Base-by-base conservation (phyloP, 2,797 vertebrate species). In the Cheirogaleus major region DNA sequence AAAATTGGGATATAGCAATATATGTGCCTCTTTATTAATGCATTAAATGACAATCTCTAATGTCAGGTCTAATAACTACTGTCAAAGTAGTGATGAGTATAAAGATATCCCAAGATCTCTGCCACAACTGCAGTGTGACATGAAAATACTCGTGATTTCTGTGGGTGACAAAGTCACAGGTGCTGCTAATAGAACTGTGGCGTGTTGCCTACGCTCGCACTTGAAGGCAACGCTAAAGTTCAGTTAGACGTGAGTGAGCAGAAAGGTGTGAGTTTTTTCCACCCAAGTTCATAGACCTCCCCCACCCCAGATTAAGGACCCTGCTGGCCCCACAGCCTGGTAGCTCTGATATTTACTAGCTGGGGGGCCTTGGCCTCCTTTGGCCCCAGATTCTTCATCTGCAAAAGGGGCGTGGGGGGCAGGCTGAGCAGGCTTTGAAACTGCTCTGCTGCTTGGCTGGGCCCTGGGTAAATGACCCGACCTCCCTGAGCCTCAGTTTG, bases 371-470 rank as follows among this genome's bases (percentile, higher is more conserved):
- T 52, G 48, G 25, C 27, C 59, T 76, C n/a, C 69, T 79, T 45
- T 30, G 55, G 48, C 48, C 59, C 63, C 14, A 1, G 22, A 38
- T 59, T 91, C 63, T 76, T 82, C 18, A 57, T 72, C 78, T 55
- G 50, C 18, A 57, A 43, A 72, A 48, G 9, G 38, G 82, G 69
- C 35, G 43, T 41, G 17, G 63, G 57, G 63, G n/a, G 57, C 5
- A 9, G n/a, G 27, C 3, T 4, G 65, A 32, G 9, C 1, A 1
- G 70, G 32, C 15, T 52, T 48, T 32, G 10, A 45, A 30, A 23
- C 13, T 1, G 13, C 41, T 23, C 32, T 23, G 63, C 5, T 4
- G 2, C 35, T 63, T 2, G 20, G 0, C 7, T 11, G 5, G 14
- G 9, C 4, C 52, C 80, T 89, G 41, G 73, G 75, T n/a, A 80